Base-by-base conservation (phyloP, 2,797 vertebrate species). In the Centroberyx gerrardi region DNA sequence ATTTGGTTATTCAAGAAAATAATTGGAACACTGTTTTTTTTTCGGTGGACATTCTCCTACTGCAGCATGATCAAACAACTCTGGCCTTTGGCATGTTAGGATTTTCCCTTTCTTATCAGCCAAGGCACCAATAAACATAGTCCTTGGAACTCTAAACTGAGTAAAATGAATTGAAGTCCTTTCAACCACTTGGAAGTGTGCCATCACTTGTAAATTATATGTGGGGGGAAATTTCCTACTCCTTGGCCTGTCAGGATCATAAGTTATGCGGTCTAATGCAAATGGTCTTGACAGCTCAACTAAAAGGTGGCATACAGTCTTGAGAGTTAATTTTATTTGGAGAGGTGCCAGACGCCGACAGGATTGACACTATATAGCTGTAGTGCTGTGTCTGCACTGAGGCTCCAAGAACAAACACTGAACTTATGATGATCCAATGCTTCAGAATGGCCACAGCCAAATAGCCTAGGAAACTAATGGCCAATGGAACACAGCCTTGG, bases 161-260 rank as follows among this genome's bases (percentile, higher is more conserved):
- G 44, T 33, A 48, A 74, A 29, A 70, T 80, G 9, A 72, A 68
- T 61, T 68, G 48, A 48, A 13, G 62, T 28, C 61, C 46, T 78
- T 78, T 68, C 36, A 65, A 58, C 54, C 60, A 48, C 71, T 53
- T 80, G 70, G 77, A 76, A 60, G 46, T 53, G 27, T 76, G 64
- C 59, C 74, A 72, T 66, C 51, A 72, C 72, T 65, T 48, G 29
- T 81, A 62, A 78, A 80, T 73, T 55, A 68, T 44, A 68, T 28
- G 33, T 28, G 27, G 42, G 54, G 72, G 56, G 46, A 67, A 60
- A 66, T 33, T 5, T 53, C 22, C 31, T 48, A 27, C 28, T 52
- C 42, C 17, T 38, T 44, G 49, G 38, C 22, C 38, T 56, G 49
- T 48, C 22, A 22, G 29, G 6, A 63, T 28, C 36, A 38, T 27